A percentile compares a stretch with the other conserved stretches of the same genome.
These are phyloP conservation scores for Callipepla squamata DNA, from an alignment of 2,113 vertebrate genomes.

Conservation along the genomic window DNA sequence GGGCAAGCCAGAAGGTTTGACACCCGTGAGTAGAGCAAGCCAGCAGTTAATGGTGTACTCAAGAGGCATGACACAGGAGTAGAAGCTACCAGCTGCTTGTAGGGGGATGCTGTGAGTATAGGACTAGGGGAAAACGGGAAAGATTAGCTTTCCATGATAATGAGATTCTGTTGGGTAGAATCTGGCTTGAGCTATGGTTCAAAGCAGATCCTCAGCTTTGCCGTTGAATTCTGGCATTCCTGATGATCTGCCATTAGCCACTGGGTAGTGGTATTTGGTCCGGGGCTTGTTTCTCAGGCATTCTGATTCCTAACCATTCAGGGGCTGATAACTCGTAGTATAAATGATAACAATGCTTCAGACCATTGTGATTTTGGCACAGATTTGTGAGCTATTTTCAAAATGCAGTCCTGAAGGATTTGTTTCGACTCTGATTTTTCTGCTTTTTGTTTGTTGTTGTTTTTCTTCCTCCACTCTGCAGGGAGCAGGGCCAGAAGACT, in stretches of 20 bases:
- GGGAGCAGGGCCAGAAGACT: constrained; percentile 95
- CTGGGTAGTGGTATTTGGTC: neutral
- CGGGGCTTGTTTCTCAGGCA: neutral
- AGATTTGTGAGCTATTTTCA: neutral
- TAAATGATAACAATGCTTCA: constrained; percentile 20
- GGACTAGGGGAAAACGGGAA: neutral
- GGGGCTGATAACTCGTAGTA: neutral
- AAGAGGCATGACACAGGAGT: neutral
- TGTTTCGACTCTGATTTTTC: neutral
- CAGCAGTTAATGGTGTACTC: neutral
- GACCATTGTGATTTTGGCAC: neutral
- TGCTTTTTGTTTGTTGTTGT: neutral
- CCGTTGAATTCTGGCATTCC: neutral
- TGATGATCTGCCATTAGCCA: neutral
- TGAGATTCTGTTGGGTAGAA: neutral
- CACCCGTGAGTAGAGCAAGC: neutral
- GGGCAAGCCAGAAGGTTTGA: no score
- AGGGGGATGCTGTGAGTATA: neutral
- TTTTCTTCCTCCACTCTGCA: constrained; percentile 47
- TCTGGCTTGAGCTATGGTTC: neutral
- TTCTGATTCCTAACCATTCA: neutral
- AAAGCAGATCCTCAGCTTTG: neutral
- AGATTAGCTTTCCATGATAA: neutral
- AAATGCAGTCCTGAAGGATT: neutral
- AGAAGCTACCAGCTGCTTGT: neutral